Evolutionary conservation across 2,888 invertebrate species (phyloP).

Genomic region (Muscina levida): DNA sequence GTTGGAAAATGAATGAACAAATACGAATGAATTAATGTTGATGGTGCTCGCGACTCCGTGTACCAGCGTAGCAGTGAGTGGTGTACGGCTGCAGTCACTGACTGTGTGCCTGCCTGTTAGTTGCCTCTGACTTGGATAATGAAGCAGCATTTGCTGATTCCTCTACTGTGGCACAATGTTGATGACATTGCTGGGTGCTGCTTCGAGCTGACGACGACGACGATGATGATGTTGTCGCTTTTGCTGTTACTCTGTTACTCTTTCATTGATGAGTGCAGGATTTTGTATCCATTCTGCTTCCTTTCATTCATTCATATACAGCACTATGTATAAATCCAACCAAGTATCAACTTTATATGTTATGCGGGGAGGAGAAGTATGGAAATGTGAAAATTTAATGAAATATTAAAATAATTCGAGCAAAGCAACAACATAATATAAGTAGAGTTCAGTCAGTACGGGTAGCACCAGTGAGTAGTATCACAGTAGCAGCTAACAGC

Average conservation of each 20-base stretch:
- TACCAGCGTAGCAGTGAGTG: background rate
- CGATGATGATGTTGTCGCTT: slow-evolving; percentile 29
- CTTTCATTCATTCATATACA: too few species aligned
- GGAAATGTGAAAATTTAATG: slow-evolving; percentile 65
- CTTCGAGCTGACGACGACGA: background rate
- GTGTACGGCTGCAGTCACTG: background rate
- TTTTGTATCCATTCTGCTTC: slow-evolving; percentile 30
- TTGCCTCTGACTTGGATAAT: too few species aligned
- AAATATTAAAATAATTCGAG: slow-evolving; percentile 66
- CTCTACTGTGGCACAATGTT: too few species aligned
- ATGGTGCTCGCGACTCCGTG: slow-evolving; percentile 38
- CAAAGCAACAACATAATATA: slow-evolving; percentile 46
- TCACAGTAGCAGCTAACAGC: slow-evolving; percentile 58
- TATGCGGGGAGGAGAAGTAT: slow-evolving; percentile 18
- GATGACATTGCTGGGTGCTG: too few species aligned
- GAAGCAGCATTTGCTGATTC: too few species aligned
- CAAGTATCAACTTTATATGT: background rate
- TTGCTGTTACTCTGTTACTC: slow-evolving; percentile 42
- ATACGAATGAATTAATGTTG: slow-evolving; percentile 65
- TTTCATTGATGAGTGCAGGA: slow-evolving; percentile 45
- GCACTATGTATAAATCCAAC: background rate
- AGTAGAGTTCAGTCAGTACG: slow-evolving; percentile 37
- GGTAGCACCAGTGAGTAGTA: background rate
- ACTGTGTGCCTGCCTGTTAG: too few species aligned
- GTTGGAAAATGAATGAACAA: slow-evolving; percentile 66